Evolutionary conservation across 2,113 vertebrate genomes (phyloP), one percentile per base, ranked within the genome.

Genomic region (Hirundichthys speculiger): DNA sequence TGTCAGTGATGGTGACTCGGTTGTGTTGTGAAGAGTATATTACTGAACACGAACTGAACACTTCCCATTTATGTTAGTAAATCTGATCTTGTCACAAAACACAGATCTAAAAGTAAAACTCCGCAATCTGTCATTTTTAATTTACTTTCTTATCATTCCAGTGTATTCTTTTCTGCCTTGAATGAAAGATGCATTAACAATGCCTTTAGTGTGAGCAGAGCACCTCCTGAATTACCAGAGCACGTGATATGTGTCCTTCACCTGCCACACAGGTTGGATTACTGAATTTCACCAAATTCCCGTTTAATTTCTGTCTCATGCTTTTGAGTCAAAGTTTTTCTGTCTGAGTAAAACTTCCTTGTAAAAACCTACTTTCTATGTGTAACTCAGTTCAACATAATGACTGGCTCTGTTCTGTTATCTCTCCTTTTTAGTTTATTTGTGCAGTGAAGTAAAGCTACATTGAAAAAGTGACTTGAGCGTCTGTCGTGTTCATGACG

Each of bases 211-310:
- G 21, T 47, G 41, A 54, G 21, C 12, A n/a, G 22, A 24, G 15
- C 27, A 62, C 27, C 12, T 15, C 13, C 2, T 51, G 42, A 53
- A 30, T 54, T 40, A 24, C n/a, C 8, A 38, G 40, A 16, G 50
- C 53, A 25, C 39, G 7, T 14, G 39, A 40, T 11, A 19, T 58
- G 27, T 81, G 46, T 72, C 61, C 72, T 64, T 69, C 34, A 49
- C 16, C 52, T 50, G 48, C 40, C n/a, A 38, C 10, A 53, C 27
- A 39, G 13, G 48, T 14, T 15, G 12, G 34, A 8, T 18, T n/a
- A 27, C 45, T 69, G 43, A 22, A 30, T 27, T 5, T 16, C 27
- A 14, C 18, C 21, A 41, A 16, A 5, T 58, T 64, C 58, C n/a
- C 47, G 50, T 13, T 4, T 47, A 16, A 40, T 38, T 41, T 60